phyloP scores from a whole-genome alignment of 2,113 vertebrate species.

The Thunnus maccoyii region DNA sequence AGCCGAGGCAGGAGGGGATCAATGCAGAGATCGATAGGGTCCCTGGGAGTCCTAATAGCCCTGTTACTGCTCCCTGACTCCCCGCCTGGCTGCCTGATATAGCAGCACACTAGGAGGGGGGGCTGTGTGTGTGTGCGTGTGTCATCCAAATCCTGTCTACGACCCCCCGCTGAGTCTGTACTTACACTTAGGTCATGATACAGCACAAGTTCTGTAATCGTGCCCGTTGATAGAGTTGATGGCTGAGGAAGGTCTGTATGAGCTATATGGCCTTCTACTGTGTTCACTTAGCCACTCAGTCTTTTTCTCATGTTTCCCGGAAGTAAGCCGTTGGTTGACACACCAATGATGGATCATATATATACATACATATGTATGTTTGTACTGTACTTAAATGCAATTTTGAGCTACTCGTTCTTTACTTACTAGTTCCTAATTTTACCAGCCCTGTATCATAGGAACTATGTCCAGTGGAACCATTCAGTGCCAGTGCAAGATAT shows the following conservation, averaged over 20 bases:
- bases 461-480: too few relatives aligned
- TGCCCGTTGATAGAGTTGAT: conserved; percentile 46
- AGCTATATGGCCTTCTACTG: background rate
- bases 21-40: conserved; percentile 83
- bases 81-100: conserved; percentile 72
- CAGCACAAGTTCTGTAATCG: conserved; percentile 61
- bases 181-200: conserved; percentile 67
- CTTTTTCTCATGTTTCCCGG: background rate
- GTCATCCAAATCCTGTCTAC: conserved; percentile 47
- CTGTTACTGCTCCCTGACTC: conserved; percentile 81
- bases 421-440: too few relatives aligned
- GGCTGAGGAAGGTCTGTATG: conserved; percentile 25
- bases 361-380: too few relatives aligned
- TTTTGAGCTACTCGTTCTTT: too few relatives aligned
- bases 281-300: conserved; percentile 26
- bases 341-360: too few relatives aligned
- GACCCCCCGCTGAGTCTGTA: conserved; percentile 63
- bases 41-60: conserved; percentile 81
- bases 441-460: too few relatives aligned
- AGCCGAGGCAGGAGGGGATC: conserved; percentile 76
- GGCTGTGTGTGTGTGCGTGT: conserved; percentile 30
- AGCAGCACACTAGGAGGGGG: conserved; percentile 48
- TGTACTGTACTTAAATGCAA: too few relatives aligned
- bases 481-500: too few relatives aligned
- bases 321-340: background rate